phyloP scores from a whole-genome alignment of 30 jellyfish, hydroid and myxozoan species.

The Aurelia aurita complex sp. Pacific region DNA sequence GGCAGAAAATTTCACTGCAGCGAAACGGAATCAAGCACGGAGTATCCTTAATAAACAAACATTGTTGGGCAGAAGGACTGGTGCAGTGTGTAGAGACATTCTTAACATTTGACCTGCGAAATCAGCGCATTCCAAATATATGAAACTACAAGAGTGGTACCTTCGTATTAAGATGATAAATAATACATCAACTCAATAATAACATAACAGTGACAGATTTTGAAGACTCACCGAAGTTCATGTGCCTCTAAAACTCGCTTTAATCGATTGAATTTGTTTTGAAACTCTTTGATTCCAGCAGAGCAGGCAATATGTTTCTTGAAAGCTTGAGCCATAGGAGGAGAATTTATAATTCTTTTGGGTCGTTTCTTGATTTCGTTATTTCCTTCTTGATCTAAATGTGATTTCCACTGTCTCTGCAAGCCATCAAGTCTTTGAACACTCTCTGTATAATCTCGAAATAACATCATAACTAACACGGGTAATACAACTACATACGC shows the following conservation, averaged over 20 bases:
- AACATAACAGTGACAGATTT: no score
- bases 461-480: conserved; percentile 48
- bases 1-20: no score
- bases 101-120: no score
- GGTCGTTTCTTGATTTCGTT: conserved; percentile 11
- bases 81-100: no score
- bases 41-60: no score
- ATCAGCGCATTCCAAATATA: no score
- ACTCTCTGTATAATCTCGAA: conserved; percentile 49
- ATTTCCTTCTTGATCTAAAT: conserved; percentile 18
- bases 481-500: conserved; percentile 63
- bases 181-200: no score
- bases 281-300: conserved; percentile 7
- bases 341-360: conserved; percentile 7
- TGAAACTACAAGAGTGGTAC: no score
- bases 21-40: no score
- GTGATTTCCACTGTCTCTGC: conserved; percentile 40
- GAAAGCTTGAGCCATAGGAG: conserved; percentile 33
- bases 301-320: conserved; percentile 29
- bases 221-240: conserved; percentile 16
- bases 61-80: no score
- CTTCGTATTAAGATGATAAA: no score
- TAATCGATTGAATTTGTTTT: not conserved
- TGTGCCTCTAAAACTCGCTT: conserved; percentile 4
- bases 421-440: conserved; percentile 20